phyloP scores from a whole-genome alignment of 2,113 vertebrate genomes.

The Limnothrissa miodon region DNA sequence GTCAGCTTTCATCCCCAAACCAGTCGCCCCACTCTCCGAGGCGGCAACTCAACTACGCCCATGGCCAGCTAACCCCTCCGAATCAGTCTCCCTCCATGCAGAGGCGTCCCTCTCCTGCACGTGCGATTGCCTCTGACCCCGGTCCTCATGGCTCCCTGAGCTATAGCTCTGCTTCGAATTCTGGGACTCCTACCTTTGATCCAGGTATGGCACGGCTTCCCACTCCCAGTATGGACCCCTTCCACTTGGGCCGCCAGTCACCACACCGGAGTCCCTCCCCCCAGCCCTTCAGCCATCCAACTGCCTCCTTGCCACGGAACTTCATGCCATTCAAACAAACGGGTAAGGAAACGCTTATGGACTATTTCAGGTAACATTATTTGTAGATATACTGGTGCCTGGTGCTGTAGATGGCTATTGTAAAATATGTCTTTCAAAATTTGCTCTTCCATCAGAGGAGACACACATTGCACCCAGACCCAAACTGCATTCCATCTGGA shows the following conservation, averaged over 20 bases:
- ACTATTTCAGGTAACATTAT: not conserved
- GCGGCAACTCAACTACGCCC: slow-evolving; percentile 15
- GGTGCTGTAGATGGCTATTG: not conserved
- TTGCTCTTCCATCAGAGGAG: slow-evolving; percentile 67
- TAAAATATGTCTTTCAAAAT: not conserved
- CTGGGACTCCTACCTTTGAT: slow-evolving; percentile 40
- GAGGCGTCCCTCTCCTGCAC: slow-evolving; percentile 29
- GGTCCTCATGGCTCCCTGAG: slow-evolving; percentile 36
- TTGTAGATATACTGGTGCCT: not conserved
- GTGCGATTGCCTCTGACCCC: slow-evolving; percentile 33
- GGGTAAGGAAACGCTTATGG: slow-evolving; percentile 51
- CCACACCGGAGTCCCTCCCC: slow-evolving; percentile 56
- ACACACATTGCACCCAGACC: slow-evolving; percentile 59
- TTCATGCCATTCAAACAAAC: slow-evolving; percentile 42
- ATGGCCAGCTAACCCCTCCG: slow-evolving; percentile 46
- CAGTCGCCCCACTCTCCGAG: slow-evolving; percentile 47
- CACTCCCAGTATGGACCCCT: slow-evolving; percentile 44
- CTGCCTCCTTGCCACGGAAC: slow-evolving; percentile 61
- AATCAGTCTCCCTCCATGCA: slow-evolving; percentile 46
- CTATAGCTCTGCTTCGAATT: slow-evolving; percentile 39
- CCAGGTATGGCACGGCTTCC: not conserved
- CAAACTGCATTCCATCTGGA: slow-evolving; percentile 76
- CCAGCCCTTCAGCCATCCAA: slow-evolving; percentile 28
- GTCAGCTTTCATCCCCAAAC: slow-evolving; percentile 46
- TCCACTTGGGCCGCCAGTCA: slow-evolving; percentile 50